Percentiles rank a stretch among this genome's conserved stretches.
Evolutionary conservation across 53 echinoderm and acorn worm genomes (phyloP).

Genomic region (Holothuria leucospilota): DNA sequence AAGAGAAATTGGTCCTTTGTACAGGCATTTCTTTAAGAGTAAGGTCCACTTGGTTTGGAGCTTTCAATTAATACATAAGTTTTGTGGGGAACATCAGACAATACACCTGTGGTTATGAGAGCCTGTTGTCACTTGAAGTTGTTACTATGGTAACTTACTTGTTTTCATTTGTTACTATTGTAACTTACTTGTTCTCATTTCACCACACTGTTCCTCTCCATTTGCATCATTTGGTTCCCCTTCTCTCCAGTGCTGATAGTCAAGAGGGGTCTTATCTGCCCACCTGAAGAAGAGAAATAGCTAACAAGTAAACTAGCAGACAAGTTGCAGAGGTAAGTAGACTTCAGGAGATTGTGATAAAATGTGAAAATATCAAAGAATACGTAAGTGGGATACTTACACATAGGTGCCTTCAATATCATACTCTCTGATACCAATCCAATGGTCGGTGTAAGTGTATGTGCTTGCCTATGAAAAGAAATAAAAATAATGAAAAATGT

Average conservation of each 20-base stretch:
- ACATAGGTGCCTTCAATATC: slow-evolving; percentile 41
- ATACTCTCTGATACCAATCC: slow-evolving; percentile 72
- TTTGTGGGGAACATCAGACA: no score
- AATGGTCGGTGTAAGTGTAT: slow-evolving; percentile 16
- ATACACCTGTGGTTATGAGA: no score
- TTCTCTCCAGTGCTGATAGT: slow-evolving; percentile 65
- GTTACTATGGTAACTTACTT: background rate
- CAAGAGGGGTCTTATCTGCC: slow-evolving; percentile 72
- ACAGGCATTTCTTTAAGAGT: no score
- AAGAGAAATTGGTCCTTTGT: no score
- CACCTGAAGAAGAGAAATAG: slow-evolving; percentile 59
- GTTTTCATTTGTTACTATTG: background rate
- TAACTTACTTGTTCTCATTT: slow-evolving; percentile 38
- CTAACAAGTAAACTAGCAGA: background rate
- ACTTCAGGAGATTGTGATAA: no score
- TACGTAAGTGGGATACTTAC: slow-evolving; percentile 30
- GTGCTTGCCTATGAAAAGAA: background rate
- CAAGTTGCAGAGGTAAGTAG: no score
- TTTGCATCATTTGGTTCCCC: slow-evolving; percentile 83
- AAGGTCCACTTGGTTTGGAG: no score
- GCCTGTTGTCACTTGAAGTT: no score
- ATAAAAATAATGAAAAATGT: background rate
- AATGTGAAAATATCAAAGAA: no score
- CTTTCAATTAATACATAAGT: no score
- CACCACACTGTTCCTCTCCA: slow-evolving; percentile 87